Evolutionary conservation across 2,113 vertebrate genomes (phyloP), one percentile per base, ranked within the genome.

Genomic region (Epinephelus fuscoguttatus): DNA sequence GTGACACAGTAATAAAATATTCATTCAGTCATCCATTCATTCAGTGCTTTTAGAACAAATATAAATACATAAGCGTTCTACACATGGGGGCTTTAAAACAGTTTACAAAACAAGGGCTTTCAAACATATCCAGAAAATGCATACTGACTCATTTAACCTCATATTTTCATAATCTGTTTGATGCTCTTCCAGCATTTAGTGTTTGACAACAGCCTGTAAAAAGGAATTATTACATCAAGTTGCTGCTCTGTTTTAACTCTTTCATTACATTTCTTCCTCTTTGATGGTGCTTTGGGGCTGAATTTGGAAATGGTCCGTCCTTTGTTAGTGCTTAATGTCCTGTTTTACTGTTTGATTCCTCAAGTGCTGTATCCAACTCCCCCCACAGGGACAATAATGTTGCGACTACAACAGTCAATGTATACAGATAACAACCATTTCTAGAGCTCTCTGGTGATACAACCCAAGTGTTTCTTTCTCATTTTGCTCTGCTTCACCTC

Each of bases 401-500:
- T 47, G 12, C 47, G 8, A 18, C 19, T 37, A 15, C 21, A 37
- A 40, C 8, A 30, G 59, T 57, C 4, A 50, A 14, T 62, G 18
- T 73, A 25, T 37, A 27, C 55, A 47, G 45, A 74, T 67, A 21
- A 55, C 25, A 64, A 21, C 21, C 3, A 7, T 67, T 55, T 75
- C 17, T 40, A n/a, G 30, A 67, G 23, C 33, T 79, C 47, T 85
- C 30, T 47, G 45, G 14, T 56, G 57, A 49, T 45, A 69, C 15
- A 71, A 50, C 50, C 25, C 10, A 27, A 57, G 11, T 37, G 14
- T 60, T 57, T 77, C 49, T 50, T 53, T 50, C 23, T 80, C 33
- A 37, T 69, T 61, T 63, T 70, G 13, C 71, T 69, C 25, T 30
- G 66, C 59, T 81, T 59, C n/a, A 70, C 6, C 15, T 62, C 68